Evolutionary conservation across 2,797 vertebrate species (phyloP).

Genomic region (Melanogrammus aeglefinus): DNA sequence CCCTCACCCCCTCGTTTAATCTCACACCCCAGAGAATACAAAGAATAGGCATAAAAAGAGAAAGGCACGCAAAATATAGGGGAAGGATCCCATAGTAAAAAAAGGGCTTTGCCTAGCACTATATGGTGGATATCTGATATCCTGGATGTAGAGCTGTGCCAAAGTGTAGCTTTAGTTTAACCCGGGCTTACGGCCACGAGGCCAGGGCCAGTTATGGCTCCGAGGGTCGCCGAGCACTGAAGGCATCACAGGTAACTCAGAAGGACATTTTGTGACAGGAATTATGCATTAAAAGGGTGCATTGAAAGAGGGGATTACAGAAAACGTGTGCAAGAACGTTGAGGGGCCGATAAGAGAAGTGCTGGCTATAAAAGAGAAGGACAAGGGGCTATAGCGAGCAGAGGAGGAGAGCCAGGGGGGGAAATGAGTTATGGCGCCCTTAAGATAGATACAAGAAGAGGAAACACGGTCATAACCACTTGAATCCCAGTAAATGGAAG

Average conservation of each 20-base stretch:
- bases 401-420: constrained; percentile 36
- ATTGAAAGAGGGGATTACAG: constrained; percentile 48
- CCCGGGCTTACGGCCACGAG: constrained; percentile 30
- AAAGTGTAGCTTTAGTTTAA: constrained; percentile 19
- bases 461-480: constrained; percentile 47
- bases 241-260: constrained; percentile 68
- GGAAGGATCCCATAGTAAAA: not conserved
- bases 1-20: constrained; percentile 9
- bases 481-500: constrained; percentile 56
- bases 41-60: constrained; percentile 11
- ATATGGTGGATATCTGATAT: not conserved
- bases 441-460: constrained; percentile 32
- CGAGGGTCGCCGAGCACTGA: constrained; percentile 46
- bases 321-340: constrained; percentile 52
- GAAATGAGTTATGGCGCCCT: constrained; percentile 59
- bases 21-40: not conserved
- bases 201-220: constrained; percentile 57
- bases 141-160: not conserved
- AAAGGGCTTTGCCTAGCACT: not conserved
- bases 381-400: constrained; percentile 24
- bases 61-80: constrained; percentile 10
- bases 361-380: constrained; percentile 2
- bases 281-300: constrained; percentile 48
- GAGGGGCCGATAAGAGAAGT: constrained; percentile 62
- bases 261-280: constrained; percentile 60